Evolutionary conservation across 2,113 vertebrate species (phyloP).

Genomic region (Lota lota): DNA sequence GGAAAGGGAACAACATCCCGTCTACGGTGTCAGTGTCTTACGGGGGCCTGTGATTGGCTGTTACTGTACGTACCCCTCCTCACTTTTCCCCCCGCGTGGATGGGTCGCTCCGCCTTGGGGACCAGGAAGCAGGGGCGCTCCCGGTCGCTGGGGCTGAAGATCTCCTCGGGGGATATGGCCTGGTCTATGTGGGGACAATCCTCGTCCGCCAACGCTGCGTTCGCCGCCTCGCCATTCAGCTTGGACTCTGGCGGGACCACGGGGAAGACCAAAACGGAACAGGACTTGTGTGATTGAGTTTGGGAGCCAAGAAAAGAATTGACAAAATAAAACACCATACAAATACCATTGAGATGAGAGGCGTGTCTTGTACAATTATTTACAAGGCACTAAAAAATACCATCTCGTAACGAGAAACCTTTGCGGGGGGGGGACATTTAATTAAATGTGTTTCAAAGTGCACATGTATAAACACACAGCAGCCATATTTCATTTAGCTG

Average conservation of each 20-base stretch:
- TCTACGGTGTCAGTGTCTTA: conserved; percentile 64
- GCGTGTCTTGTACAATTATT: too few species aligned
- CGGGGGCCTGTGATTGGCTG: conserved; percentile 69
- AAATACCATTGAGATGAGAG: too few species aligned
- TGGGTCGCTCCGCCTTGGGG: conserved; percentile 94
- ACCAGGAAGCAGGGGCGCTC: conserved; percentile 99
- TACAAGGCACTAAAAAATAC: too few species aligned
- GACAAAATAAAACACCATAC: too few species aligned
- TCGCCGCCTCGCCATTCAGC: conserved; percentile 95
- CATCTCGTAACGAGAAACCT: too few species aligned
- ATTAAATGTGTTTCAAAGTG: too few species aligned
- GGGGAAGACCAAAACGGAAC: conserved; percentile 76
- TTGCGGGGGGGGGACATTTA: too few species aligned
- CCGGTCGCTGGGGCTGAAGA: conserved; percentile 92
- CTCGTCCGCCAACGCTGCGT: conserved; percentile 97
- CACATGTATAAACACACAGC: too few species aligned
- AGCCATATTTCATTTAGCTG: too few species aligned
- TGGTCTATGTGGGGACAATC: conserved; percentile 99
- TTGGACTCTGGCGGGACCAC: conserved; percentile 87
- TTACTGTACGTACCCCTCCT: conserved; percentile 97
- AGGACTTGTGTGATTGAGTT: neutral
- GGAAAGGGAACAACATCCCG: conserved; percentile 13
- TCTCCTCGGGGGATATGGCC: conserved; percentile 96
- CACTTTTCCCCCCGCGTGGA: conserved; percentile 92
- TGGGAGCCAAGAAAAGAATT: too few species aligned